phyloP scores from a whole-genome alignment of 2,888 invertebrate species.

The Agonopterix arenella region DNA sequence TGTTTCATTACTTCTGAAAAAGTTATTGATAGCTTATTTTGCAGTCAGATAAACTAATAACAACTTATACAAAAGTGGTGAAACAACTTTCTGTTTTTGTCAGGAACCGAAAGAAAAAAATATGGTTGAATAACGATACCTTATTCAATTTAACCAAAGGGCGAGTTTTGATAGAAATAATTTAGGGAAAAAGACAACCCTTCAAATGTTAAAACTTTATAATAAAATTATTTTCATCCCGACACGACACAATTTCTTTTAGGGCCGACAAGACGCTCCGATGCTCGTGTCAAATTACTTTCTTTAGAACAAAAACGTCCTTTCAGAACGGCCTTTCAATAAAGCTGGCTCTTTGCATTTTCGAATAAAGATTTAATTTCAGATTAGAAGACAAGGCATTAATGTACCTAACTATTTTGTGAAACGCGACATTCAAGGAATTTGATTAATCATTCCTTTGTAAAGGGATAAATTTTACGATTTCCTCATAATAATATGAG shows the following conservation, averaged over 20 bases:
- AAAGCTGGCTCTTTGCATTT: slow-evolving; percentile 42
- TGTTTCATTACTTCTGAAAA: no score
- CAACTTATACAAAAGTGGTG: no score
- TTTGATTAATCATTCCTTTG: slow-evolving; percentile 5
- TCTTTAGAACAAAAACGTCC: slow-evolving; percentile 50
- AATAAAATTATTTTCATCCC: slow-evolving; percentile 48
- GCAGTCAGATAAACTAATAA: no score
- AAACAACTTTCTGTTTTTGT: no score
- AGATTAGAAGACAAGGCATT: slow-evolving; percentile 42
- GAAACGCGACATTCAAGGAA: slow-evolving; percentile 2
- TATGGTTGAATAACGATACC: background rate
- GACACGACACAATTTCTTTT: slow-evolving; percentile 47
- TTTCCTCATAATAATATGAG: no score
- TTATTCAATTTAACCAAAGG: slow-evolving; percentile 1
- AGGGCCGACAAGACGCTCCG: slow-evolving; percentile 37
- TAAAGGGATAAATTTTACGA: background rate
- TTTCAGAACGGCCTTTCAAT: slow-evolving; percentile 38
- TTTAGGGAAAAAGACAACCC: slow-evolving; percentile 9
- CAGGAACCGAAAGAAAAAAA: no score
- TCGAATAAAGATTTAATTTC: slow-evolving; percentile 60
- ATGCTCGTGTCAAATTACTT: slow-evolving; percentile 54
- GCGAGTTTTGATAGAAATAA: slow-evolving; percentile 1
- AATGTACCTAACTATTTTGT: slow-evolving; percentile 1
- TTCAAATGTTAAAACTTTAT: slow-evolving; percentile 35
- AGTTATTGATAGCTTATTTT: no score